phyloP scores from a whole-genome alignment of 2,113 vertebrate genomes.

The Alces alces region DNA sequence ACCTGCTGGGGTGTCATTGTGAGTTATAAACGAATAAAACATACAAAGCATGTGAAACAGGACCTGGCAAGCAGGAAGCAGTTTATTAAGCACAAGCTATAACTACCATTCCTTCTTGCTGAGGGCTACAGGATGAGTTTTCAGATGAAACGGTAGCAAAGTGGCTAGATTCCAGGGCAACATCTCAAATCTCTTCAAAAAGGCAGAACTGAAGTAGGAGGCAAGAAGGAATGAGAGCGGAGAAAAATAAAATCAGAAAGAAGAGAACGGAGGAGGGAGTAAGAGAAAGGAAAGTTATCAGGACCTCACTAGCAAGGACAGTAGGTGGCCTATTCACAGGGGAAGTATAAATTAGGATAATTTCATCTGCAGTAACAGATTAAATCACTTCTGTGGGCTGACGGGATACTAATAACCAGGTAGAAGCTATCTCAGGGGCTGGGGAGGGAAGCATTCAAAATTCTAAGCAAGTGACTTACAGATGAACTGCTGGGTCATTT shows the following conservation, averaged over 20 bases:
- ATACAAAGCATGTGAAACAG: neutral
- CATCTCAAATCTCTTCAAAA: neutral
- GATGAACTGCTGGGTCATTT: slow-evolving; percentile 37
- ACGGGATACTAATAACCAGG: neutral
- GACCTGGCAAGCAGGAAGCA: neutral
- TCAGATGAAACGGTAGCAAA: neutral
- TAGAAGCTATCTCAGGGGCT: neutral
- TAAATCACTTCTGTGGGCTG: neutral
- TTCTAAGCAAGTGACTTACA: slow-evolving; percentile 44
- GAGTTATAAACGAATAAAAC: neutral
- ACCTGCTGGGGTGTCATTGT: neutral
- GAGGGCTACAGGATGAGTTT: neutral
- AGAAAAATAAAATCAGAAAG: neutral
- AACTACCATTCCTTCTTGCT: neutral
- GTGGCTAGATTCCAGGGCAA: neutral
- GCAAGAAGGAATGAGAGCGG: neutral
- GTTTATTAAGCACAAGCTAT: neutral
- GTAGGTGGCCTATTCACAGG: neutral
- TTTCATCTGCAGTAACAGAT: neutral
- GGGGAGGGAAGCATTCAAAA: neutral
- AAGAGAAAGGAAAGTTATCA: neutral
- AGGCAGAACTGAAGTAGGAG: neutral
- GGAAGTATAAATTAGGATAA: slow-evolving; percentile 10
- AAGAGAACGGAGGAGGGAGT: neutral
- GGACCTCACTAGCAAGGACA: neutral